phyloP scores from a whole-genome alignment of 2,888 invertebrate species.

The Amphiduros pacificus region DNA sequence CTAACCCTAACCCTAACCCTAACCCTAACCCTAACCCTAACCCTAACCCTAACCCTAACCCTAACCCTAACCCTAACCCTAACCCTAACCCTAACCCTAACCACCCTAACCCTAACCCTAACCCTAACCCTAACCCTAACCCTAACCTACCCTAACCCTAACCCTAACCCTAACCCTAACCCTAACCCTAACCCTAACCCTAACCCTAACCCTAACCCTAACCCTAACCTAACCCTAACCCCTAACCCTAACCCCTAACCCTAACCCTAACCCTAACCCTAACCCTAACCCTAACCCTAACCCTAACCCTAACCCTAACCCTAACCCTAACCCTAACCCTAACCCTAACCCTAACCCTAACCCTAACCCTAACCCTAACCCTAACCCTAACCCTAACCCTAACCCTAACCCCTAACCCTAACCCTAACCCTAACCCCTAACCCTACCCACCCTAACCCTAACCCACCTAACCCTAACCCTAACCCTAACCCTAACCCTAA shows the following conservation, averaged over 20 bases:
- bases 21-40: constrained; percentile 27
- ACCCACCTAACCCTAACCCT: constrained; percentile 27
- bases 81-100: background rate
- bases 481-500: constrained; percentile 33
- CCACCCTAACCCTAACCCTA: constrained; percentile 26
- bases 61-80: constrained; percentile 24
- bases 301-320: constrained; percentile 23
- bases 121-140: constrained; percentile 20
- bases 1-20: constrained; percentile 31
- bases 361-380: constrained; percentile 31
- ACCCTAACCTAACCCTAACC: background rate
- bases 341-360: constrained; percentile 29
- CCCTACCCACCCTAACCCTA: too few species aligned
- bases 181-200: constrained; percentile 24
- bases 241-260: background rate
- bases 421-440: constrained; percentile 28
- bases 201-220: constrained; percentile 21
- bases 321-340: constrained; percentile 29
- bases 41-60: constrained; percentile 26
- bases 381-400: constrained; percentile 26
- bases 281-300: constrained; percentile 26
- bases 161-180: constrained; percentile 24
- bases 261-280: constrained; percentile 17
- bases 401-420: constrained; percentile 10
- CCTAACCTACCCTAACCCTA: constrained; percentile 24